Conservation (phyloP, 2,797 vertebrate genomes). For the Graptemys geographica region DNA sequence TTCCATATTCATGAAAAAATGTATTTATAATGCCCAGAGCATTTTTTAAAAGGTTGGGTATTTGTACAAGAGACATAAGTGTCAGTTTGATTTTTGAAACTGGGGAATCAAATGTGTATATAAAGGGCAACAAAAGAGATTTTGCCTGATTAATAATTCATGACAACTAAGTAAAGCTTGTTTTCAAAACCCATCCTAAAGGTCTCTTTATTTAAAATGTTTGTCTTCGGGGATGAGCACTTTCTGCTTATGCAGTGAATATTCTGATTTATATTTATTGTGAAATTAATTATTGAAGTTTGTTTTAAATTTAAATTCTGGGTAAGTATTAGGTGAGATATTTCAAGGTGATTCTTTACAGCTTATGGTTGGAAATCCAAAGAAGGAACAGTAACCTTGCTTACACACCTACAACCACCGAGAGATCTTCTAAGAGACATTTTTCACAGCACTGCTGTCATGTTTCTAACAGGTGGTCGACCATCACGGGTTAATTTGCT, state of each 20-base stretch:
- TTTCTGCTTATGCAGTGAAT: slow-evolving; percentile 16
- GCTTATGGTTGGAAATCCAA: background rate
- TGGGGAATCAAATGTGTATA: slow-evolving; percentile 73
- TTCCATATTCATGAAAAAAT: slow-evolving; percentile 71
- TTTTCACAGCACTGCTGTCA: background rate
- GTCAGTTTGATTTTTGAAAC: slow-evolving; percentile 77
- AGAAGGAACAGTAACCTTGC: background rate
- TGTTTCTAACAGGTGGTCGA: background rate
- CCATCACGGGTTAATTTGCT: background rate
- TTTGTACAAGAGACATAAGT: slow-evolving; percentile 68
- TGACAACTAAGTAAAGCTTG: slow-evolving; percentile 65
- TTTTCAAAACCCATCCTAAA: slow-evolving; percentile 57
- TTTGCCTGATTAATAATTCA: slow-evolving; percentile 79
- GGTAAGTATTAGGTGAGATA: background rate
- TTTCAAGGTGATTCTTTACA: background rate
- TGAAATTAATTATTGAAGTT: background rate
- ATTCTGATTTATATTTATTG: background rate
- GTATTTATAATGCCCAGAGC: slow-evolving; percentile 75
- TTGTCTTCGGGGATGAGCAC: background rate
- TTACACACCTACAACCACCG: background rate
- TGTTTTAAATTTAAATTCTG: background rate
- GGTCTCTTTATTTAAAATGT: slow-evolving; percentile 58
- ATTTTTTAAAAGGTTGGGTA: slow-evolving; percentile 71
- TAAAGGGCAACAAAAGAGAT: slow-evolving; percentile 57
- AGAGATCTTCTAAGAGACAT: background rate